Evolutionary conservation across 2,113 vertebrate species (phyloP), one percentile per base, ranked within the genome.

Genomic region (Anolis sagrei): DNA sequence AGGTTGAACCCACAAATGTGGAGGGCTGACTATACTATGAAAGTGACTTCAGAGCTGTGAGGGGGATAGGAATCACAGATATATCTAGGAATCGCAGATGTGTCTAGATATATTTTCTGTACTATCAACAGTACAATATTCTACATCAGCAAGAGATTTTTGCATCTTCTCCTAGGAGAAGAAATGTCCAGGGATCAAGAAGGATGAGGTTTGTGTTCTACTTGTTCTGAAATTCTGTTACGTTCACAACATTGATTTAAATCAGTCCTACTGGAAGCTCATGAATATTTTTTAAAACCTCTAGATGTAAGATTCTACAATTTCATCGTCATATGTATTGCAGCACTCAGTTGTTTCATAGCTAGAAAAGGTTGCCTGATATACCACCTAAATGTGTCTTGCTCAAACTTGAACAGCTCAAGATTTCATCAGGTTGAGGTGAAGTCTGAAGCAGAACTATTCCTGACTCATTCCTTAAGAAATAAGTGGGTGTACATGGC

Each of bases 381-480:
- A 49, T 79, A 68, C 69, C 39, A 64, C 69, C 58, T 86, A 27
- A 29, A 16, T 72, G 51, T 44, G 83, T 27, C 79, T 75, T 86
- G 84, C 70, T 80, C 84, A 64, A 14, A 80, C 77, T 86, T 86
- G 2, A 29, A 29, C 64, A 79, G 23, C 7, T 39, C 82, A 88
- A 76, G 49, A 44, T 10, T 76, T 86, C 68, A 54, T 36, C 64
- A 82, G 10, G 58, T 29, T 84, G 32, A 54, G 25, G 1, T 51
- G 76, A 69, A n/a, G 9, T 58, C 48, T 70, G 36, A 18, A 70
- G 27, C 19, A 76, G 80, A 68, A 84, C 11, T 58, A 36, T 34
- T 84, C 69, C 25, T 90, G 77, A 68, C 85, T 49, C 86, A 64
- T n/a, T 86, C 0, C 32, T 9, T n/a, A 82, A 72, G 1, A 0